Conservation (phyloP, 2,888 invertebrate species). For the Ectropis crepuscularia region DNA sequence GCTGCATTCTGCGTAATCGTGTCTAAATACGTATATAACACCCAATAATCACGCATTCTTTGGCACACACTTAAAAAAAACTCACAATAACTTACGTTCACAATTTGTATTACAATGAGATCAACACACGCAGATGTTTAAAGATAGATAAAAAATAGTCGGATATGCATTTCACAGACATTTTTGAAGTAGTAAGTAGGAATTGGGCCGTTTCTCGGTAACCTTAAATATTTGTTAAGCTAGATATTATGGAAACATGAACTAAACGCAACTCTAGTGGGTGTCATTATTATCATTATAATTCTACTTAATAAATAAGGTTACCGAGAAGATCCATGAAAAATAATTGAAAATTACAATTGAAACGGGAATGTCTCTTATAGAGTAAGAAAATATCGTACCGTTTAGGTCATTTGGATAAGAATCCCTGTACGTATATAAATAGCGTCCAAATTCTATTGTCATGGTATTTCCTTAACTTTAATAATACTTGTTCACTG, state of each 20-base stretch:
- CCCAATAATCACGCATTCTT: slow-evolving; percentile 28
- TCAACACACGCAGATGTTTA: slow-evolving; percentile 15
- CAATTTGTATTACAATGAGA: slow-evolving; percentile 25
- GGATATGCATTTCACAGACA: slow-evolving; percentile 47
- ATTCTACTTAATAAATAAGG: slow-evolving; percentile 4
- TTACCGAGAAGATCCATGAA: slow-evolving; percentile 19
- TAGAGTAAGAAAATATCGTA: slow-evolving; percentile 53
- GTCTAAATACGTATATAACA: slow-evolving; percentile 14
- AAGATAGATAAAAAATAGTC: slow-evolving; percentile 29
- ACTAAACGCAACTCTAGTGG: background rate
- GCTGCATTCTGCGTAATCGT: no score
- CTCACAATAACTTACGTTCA: slow-evolving; percentile 6
- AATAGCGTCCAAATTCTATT: slow-evolving; percentile 36
- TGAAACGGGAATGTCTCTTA: slow-evolving; percentile 54
- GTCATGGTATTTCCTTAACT: slow-evolving; percentile 47
- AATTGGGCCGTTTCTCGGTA: background rate
- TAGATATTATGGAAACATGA: background rate
- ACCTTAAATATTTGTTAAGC: slow-evolving; percentile 2
- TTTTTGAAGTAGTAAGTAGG: slow-evolving; percentile 36
- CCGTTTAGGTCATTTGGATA: slow-evolving; percentile 32
- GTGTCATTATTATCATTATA: background rate
- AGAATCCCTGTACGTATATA: slow-evolving; percentile 40
- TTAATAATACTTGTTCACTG: slow-evolving; percentile 53
- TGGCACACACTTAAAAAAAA: slow-evolving; percentile 24
- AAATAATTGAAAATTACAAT: slow-evolving; percentile 24